These are phyloP conservation scores for Lymantria monacha DNA, from an alignment of 2,888 invertebrate species.

Conservation along the genomic window DNA sequence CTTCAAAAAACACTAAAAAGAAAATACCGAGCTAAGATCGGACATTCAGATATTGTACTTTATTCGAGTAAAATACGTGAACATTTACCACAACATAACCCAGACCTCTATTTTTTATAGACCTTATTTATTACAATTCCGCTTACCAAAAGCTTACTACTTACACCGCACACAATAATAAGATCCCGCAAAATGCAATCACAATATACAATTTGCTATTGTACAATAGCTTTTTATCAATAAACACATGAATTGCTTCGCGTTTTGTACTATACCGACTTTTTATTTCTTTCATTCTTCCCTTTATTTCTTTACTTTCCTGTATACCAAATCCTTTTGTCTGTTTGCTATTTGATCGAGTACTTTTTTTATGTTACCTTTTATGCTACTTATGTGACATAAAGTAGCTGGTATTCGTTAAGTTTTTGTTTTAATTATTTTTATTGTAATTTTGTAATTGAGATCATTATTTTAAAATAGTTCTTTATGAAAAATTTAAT, in stretches of 20 bases:
- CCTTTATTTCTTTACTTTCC: slow-evolving; percentile 16
- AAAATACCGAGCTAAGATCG: too few species aligned
- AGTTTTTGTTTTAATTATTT: slow-evolving; percentile 9
- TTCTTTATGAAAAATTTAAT: too few species aligned
- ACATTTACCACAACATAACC: too few species aligned
- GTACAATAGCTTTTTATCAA: slow-evolving; percentile 43
- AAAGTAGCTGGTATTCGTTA: neutral
- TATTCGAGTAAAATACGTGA: too few species aligned
- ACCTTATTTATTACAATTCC: too few species aligned
- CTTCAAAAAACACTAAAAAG: too few species aligned
- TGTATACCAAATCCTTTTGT: slow-evolving; percentile 6
- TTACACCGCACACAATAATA: slow-evolving; percentile 27
- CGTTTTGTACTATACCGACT: slow-evolving; percentile 42
- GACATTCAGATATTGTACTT: too few species aligned
- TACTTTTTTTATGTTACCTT: slow-evolving; percentile 10
- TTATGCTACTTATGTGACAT: slow-evolving; percentile 21
- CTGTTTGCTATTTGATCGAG: slow-evolving; percentile 19
- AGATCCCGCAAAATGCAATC: slow-evolving; percentile 55
- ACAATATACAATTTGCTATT: slow-evolving; percentile 53
- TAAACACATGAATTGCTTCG: slow-evolving; percentile 48
- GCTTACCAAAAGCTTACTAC: too few species aligned
- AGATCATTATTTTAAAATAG: neutral
- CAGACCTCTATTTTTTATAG: too few species aligned
- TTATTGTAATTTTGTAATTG: neutral
- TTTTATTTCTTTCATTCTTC: slow-evolving; percentile 31